Base-by-base conservation (phyloP, 2,113 vertebrate genomes). In the Casuarius casuarius region DNA sequence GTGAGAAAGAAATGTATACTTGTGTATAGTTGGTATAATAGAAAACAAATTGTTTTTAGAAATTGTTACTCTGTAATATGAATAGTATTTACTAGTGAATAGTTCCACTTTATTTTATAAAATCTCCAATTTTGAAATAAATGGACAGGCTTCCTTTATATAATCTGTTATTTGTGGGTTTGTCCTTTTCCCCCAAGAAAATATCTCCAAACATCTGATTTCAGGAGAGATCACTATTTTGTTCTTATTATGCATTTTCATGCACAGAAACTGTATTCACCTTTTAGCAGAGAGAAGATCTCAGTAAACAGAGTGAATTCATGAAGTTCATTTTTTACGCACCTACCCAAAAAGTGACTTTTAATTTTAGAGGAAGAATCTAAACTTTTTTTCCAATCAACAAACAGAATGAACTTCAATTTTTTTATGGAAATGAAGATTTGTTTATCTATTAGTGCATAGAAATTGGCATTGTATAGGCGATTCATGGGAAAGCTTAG, bases 51-150 rank as follows among this genome's bases (percentile, higher is more conserved):
- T 76, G 65, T 78, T 94, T 95, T 87, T 82, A 85, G 92, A 92
- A 95, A 94, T 16, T 82, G 87, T 71, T 95, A 89, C 4, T 11
- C 61, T 89, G 54, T 97, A 93, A 72, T 77, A 91, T 79, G 38
- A 89, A 65, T 85, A 97, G 74, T 84, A 95, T 97, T 91, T 95
- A 95, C 66, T 85, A 94, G 87, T 65, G 14, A 96, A 89, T 88
- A 96, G 94, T 68, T 96, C 48, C 15, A 92, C 56, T 89, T 96
- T 91, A 97, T 96, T 97, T 97, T 96, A 84, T 84, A 96, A 90
- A 92, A 80, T 65, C 46, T 94, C n/a, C 17, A 42, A 38, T 97
- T 97, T 97, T 96, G 87, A 97, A 97, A 97, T 97, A 97, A 97
- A 97, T 59, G 70, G 83, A 67, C 67, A 90, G 68, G 93, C 63